These are phyloP conservation scores for Limnephilus marmoratus DNA, from an alignment of 2,888 invertebrate species.

Conservation along the genomic window DNA sequence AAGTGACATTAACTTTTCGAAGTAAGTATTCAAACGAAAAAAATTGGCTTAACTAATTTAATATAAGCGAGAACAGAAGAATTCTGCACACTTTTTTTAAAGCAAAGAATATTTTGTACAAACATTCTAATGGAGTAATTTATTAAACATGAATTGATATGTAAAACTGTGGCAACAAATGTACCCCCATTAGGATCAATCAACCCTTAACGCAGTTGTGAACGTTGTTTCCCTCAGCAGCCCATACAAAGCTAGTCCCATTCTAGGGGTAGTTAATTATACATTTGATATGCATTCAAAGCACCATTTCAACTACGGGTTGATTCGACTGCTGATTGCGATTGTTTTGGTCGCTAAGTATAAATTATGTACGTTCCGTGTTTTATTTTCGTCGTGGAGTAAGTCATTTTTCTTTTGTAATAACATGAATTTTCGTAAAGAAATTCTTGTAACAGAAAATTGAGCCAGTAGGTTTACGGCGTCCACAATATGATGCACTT, in stretches of 20 bases:
- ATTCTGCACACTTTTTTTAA: background rate
- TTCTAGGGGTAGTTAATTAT: conserved; percentile 64
- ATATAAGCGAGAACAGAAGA: background rate
- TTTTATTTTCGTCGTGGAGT: background rate
- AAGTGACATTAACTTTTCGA: no score
- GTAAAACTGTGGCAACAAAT: conserved; percentile 11
- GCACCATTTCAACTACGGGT: conserved; percentile 61
- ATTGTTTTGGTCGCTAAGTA: conserved; percentile 14
- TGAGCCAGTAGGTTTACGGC: background rate
- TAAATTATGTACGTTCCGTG: background rate
- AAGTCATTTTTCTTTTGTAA: background rate
- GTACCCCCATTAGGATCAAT: conserved; percentile 43
- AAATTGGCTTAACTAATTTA: background rate
- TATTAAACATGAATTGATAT: background rate
- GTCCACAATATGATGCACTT: no score
- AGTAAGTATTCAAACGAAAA: no score
- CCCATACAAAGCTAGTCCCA: background rate
- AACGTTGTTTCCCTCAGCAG: background rate
- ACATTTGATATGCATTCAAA: conserved; percentile 64
- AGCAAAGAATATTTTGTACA: background rate
- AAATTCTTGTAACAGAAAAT: background rate
- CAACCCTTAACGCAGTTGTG: conserved; percentile 24
- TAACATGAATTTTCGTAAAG: background rate
- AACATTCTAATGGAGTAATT: background rate
- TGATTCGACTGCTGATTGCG: conserved; percentile 46